Percentiles rank a stretch among this genome's conserved stretches.
Conservation (phyloP, 2,113 vertebrate species). For the Baryphthengus martii region DNA sequence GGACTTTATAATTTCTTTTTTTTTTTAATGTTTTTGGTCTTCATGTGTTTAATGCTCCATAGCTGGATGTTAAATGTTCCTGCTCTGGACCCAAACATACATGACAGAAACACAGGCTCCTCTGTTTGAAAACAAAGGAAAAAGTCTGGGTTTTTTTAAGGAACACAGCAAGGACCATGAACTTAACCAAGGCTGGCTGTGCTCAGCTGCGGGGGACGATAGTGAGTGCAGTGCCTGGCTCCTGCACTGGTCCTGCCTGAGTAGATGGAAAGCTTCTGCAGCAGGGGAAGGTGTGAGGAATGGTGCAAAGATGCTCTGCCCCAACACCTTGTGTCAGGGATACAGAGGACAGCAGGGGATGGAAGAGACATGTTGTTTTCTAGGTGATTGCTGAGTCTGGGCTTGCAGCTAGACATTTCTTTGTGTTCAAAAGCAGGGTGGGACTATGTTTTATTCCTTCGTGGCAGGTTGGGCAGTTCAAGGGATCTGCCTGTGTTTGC, state of each 20-base stretch:
- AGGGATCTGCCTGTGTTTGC: background rate
- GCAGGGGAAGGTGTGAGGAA: background rate
- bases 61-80: background rate
- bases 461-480: background rate
- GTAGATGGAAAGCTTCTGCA: background rate
- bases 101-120: background rate
- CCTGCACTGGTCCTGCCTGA: background rate
- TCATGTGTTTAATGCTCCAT: background rate
- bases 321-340: background rate
- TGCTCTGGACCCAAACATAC: background rate
- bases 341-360: background rate
- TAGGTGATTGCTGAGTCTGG: background rate
- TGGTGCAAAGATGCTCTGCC: background rate
- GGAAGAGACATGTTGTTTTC: background rate
- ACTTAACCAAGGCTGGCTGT: background rate
- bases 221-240: accelerated
- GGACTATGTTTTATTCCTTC: background rate
- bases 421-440: background rate
- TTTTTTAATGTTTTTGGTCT: background rate
- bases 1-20: background rate
- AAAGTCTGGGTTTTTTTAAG: background rate
- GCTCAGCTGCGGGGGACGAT: background rate
- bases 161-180: background rate
- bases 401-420: background rate
- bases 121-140: background rate